Percentiles rank a stretch among this genome's conserved stretches.
Evolutionary conservation across 2,797 vertebrate genomes (phyloP).

Genomic region (Lagocephalus sceleratus): DNA sequence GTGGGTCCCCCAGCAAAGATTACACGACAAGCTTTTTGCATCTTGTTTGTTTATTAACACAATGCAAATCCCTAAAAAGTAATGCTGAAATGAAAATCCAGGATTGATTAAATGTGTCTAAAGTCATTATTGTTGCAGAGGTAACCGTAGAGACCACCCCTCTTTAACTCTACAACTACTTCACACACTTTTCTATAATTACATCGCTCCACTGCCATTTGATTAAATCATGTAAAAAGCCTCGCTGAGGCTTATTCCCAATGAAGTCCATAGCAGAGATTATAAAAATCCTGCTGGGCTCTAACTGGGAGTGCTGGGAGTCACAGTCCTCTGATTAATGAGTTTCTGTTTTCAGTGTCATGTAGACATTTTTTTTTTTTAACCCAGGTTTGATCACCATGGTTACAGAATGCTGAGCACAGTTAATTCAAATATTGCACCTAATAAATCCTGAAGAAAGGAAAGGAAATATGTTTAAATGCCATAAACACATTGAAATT

Average conservation of each 20-base stretch:
- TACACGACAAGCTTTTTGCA: not conserved
- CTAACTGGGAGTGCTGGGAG: not conserved
- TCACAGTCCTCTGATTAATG: not conserved
- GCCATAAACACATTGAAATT: too few relatives aligned
- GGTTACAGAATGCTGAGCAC: not conserved
- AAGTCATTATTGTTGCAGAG: not conserved
- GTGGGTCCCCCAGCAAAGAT: conserved; percentile 15
- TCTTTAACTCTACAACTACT: not conserved
- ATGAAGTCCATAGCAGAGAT: not conserved
- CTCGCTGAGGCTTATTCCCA: not conserved
- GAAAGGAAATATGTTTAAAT: too few relatives aligned
- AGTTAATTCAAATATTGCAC: too few relatives aligned
- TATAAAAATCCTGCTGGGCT: not conserved
- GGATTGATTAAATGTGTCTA: not conserved
- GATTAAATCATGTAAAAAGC: not conserved
- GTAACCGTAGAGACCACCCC: not conserved
- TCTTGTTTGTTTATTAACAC: conserved; percentile 7
- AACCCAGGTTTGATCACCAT: too few relatives aligned
- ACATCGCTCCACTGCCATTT: not conserved
- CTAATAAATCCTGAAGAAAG: too few relatives aligned
- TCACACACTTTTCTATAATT: not conserved
- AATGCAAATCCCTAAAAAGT: too few relatives aligned
- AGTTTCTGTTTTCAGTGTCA: not conserved
- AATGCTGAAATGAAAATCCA: not conserved
- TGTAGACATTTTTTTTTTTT: too few relatives aligned